Base-by-base conservation (phyloP, 1,140 invertebrate genomes). In the Drosophila prosaltans region DNA sequence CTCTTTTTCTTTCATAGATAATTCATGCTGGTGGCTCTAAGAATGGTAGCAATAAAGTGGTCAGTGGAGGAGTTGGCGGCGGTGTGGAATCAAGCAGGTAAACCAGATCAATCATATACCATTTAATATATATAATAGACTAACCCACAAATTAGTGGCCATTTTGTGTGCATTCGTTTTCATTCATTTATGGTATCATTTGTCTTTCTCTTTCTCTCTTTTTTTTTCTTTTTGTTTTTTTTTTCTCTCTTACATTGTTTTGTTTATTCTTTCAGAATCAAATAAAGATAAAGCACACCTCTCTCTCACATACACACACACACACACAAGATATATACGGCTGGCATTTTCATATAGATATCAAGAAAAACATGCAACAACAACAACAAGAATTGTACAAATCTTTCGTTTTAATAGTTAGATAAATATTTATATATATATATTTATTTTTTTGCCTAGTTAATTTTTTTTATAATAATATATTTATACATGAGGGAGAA, bases 61-160 rank as follows among this genome's bases (percentile, higher is more conserved):
- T 77, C 24, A 59, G 63, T 40, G 63, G 79, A 59, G 67, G 69
- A 3, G 72, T 78, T 21, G 63, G 61, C 28, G 61, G 79, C 48
- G 65, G 69, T 69, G 73, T 69, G 66, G 91, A 92, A 62, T 80
- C 90, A 16, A 86, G 80, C 78, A 91, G 91, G 91, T 92, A 88
- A 80, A 28, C 32, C 30, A n/a, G n/a, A 45, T 41, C 21, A 43
- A 51, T 41, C 10, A 58, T 10, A 54, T 54, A 51, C n/a, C 55
- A 60, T 51, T 16, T 21, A 40, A 16, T 3, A 51, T 9, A 51
- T 10, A 48, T 24, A 24, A 48, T 5, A 48, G 2, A 6, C 24
- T 43, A 32, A 58, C n/a, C n/a, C 40, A 36, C 16, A 64, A 36
- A 28, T 26, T 16, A 5, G 26, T 30, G 11, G 28, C 3, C 30